A percentile compares a stretch with the other conserved stretches of the same genome.
These are phyloP conservation scores for Bedellia somnulentella DNA, from an alignment of 2,888 invertebrate species.

Conservation along the genomic window DNA sequence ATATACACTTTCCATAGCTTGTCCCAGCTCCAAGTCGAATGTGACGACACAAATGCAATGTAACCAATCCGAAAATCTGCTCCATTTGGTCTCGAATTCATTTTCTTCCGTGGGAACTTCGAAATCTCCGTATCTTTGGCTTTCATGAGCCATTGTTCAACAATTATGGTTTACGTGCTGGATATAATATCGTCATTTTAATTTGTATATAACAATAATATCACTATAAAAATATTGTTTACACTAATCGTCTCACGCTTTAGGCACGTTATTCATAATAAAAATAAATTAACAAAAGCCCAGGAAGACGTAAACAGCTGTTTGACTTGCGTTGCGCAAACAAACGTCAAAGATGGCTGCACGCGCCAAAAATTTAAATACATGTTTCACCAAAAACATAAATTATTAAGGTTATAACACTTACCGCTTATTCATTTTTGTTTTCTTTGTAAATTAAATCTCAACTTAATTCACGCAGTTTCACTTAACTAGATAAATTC, in stretches of 20 bases:
- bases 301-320: slow-evolving; percentile 44
- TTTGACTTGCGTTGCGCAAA: too few relatives aligned
- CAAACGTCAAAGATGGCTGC: slow-evolving; percentile 46
- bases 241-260: slow-evolving; percentile 13
- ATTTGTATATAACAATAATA: neutral
- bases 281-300: slow-evolving; percentile 33
- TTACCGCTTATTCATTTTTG: too few relatives aligned
- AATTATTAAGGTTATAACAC: too few relatives aligned
- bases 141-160: slow-evolving; percentile 46
- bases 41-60: slow-evolving; percentile 98
- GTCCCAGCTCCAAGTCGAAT: slow-evolving; percentile 97
- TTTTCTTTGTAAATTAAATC: too few relatives aligned
- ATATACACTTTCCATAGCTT: slow-evolving; percentile 93
- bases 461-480: too few relatives aligned
- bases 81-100: slow-evolving; percentile 62
- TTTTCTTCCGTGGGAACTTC: slow-evolving; percentile 31
- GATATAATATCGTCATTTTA: neutral
- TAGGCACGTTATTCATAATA: slow-evolving; percentile 22
- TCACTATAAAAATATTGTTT: slow-evolving; percentile 22
- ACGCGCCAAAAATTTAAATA: slow-evolving; percentile 54
- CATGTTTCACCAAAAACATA: too few relatives aligned
- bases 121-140: slow-evolving; percentile 33
- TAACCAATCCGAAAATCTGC: slow-evolving; percentile 88
- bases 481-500: too few relatives aligned
- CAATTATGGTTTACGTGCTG: neutral